Evolutionary conservation across 2,797 vertebrate genomes (phyloP).

Genomic region (Parotocinclus haroldoi): DNA sequence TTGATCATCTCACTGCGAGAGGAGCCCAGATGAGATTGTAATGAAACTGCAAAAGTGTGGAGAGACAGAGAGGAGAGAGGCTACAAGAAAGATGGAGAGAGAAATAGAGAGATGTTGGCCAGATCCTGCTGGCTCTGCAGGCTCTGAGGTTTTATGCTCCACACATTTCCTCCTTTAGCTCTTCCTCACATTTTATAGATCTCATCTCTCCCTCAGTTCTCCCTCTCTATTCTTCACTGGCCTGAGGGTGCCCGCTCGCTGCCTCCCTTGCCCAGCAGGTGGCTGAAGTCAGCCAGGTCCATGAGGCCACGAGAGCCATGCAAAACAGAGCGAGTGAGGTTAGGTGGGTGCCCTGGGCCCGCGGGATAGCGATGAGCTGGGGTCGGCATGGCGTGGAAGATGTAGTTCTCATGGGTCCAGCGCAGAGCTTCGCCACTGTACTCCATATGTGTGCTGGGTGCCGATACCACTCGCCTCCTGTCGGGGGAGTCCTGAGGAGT

Average conservation of each 20-base stretch:
- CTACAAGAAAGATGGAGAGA: constrained; percentile 37
- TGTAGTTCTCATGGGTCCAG: constrained; percentile 85
- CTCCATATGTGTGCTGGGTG: constrained; percentile 80
- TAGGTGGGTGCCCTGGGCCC: constrained; percentile 54
- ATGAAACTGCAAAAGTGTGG: constrained; percentile 8
- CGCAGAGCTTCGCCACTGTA: constrained; percentile 73
- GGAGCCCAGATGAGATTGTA: constrained; percentile 20
- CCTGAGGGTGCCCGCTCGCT: constrained; percentile 84
- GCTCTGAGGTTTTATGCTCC: constrained; percentile 23
- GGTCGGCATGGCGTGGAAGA: constrained; percentile 69
- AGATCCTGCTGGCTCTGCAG: constrained; percentile 35
- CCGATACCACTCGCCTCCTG: constrained; percentile 86
- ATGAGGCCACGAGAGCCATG: constrained; percentile 68
- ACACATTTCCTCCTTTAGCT: constrained; percentile 31
- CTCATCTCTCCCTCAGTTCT: constrained; percentile 29
- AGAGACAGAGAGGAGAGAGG: constrained; percentile 33
- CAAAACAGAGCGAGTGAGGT: constrained; percentile 50
- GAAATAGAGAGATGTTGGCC: constrained; percentile 36
- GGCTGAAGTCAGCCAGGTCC: constrained; percentile 82
- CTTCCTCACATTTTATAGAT: constrained; percentile 23
- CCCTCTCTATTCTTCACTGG: constrained; percentile 61
- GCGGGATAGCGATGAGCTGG: constrained; percentile 54
- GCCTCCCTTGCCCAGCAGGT: constrained; percentile 81
- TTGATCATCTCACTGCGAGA: constrained; percentile 26
- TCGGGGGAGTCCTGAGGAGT: constrained; percentile 89